A percentile compares a stretch with the other conserved stretches of the same genome.
Conservation (phyloP, 64 coral and sea anemone genomes). For the Montipora sp. region DNA sequence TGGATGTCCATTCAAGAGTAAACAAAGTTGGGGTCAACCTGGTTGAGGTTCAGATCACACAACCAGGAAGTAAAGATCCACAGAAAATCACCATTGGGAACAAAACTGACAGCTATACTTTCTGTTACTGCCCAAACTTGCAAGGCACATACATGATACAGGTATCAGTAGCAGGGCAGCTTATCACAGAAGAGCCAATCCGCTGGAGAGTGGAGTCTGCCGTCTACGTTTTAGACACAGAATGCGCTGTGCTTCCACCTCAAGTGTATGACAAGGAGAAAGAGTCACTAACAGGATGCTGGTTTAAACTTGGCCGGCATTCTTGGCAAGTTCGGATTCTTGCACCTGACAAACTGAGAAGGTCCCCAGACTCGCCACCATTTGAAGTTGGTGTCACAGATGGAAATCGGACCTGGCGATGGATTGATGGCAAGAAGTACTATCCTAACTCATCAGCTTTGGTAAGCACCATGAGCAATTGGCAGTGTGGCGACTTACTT, state of each 20-base stretch:
- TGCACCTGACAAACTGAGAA: constrained; percentile 14
- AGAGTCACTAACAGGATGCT: constrained; percentile 36
- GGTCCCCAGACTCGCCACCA: neutral
- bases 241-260: constrained; percentile 21
- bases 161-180: neutral
- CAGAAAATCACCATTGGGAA: neutral
- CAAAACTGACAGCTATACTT: constrained; percentile 14
- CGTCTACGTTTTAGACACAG: constrained; percentile 15
- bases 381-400: constrained; percentile 49
- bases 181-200: constrained; percentile 4
- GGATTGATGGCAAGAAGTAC: constrained; percentile 30
- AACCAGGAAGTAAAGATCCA: neutral
- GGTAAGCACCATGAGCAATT: constrained; percentile 18
- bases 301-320: constrained; percentile 35
- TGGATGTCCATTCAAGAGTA: neutral
- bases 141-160: constrained; percentile 23
- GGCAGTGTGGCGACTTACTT: constrained; percentile 36
- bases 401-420: constrained; percentile 31
- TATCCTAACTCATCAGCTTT: constrained; percentile 33
- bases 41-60: constrained; percentile 5
- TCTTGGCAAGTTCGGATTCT: constrained; percentile 45
- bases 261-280: neutral
- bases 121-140: constrained; percentile 11
- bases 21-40: constrained; percentile 21
- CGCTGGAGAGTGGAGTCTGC: constrained; percentile 20